Base-by-base conservation (phyloP, 2,888 invertebrate species). In the Drosophila ezoana region DNA sequence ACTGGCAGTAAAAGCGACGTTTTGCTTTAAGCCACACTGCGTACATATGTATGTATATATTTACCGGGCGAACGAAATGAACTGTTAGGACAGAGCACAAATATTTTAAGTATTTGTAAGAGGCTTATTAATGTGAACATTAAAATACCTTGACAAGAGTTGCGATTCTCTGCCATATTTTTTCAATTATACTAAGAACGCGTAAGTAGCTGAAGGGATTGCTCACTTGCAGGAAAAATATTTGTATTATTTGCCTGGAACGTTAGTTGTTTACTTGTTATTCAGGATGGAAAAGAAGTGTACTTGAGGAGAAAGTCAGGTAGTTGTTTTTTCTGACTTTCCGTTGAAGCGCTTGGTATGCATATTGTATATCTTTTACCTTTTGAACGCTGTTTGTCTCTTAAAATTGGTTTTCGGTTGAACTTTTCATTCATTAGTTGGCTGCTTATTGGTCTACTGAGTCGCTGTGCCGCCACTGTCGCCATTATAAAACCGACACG, bases 41-140 rank as follows among this genome's bases (percentile, higher is more conserved):
- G 63, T 53, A 47, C 81, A 70, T 77, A 83, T 77, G 74, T 79
- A 83, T 79, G 65, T 52, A 70, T 77, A 83, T 79, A 76, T 79
- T 87, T 79, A 67, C 54, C 72, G 41, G 69, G 67, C 69, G 16
- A 68, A 67, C 76, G 47, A 60, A 70, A 51, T 66, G 63, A 70
- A 79, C 18, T 48, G 20, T 48, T 23, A 11, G 11, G 38, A 41
- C 20, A 48, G 45, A 20, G 32, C 44, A 18, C 20, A 65, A 28
- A 28, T 18, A 16, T 41, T 47, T 14, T 1, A 62, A 28, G 8
- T 10, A 41, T 10, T 1, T 8, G 8, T 48, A 62, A 62, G 64
- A 10, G 10, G 41, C 49, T 62, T 64, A 28, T 43, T 40, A 41
- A n/a, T 32, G 2, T n/a, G 10, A 14, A 32, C 41, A 43, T 43